Evolutionary conservation across 2,797 vertebrate genomes (phyloP).

Genomic region (Lophura swinhoii): DNA sequence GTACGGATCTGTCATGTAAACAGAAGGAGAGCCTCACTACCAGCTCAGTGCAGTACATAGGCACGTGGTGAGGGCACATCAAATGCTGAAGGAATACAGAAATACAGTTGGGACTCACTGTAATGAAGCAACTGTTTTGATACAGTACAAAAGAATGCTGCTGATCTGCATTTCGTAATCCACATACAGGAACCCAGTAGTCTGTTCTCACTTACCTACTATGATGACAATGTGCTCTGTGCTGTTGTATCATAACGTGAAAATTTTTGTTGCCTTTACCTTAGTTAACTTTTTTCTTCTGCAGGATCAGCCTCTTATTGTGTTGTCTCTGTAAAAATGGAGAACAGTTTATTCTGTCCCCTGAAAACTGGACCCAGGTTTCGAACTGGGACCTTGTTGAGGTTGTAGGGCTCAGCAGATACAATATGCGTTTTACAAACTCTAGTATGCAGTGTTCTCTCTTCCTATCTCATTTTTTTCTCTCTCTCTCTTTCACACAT

Average conservation of each 20-base stretch:
- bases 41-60: neutral
- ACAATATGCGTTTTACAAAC: too few relatives aligned
- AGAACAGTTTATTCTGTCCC: neutral
- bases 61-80: neutral
- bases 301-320: neutral
- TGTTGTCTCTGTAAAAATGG: neutral
- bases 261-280: neutral
- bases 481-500: too few relatives aligned
- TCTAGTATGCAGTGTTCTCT: too few relatives aligned
- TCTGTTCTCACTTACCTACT: neutral
- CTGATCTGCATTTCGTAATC: constrained; percentile 29
- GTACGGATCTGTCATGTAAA: constrained; percentile 49
- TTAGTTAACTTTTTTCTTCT: neutral
- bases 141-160: neutral
- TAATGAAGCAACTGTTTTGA: neutral
- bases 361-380: neutral
- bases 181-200: neutral
- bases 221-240: neutral
- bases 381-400: neutral
- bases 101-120: neutral
- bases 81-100: neutral
- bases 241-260: neutral
- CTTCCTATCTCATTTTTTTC: too few relatives aligned
- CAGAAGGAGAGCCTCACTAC: constrained; percentile 44
- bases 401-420: fast-evolving